A percentile compares a stretch with the other conserved stretches of the same genome.
These are phyloP conservation scores for Drosophila chauvacae DNA, from an alignment of 1,140 invertebrate genomes.

Conservation along the genomic window DNA sequence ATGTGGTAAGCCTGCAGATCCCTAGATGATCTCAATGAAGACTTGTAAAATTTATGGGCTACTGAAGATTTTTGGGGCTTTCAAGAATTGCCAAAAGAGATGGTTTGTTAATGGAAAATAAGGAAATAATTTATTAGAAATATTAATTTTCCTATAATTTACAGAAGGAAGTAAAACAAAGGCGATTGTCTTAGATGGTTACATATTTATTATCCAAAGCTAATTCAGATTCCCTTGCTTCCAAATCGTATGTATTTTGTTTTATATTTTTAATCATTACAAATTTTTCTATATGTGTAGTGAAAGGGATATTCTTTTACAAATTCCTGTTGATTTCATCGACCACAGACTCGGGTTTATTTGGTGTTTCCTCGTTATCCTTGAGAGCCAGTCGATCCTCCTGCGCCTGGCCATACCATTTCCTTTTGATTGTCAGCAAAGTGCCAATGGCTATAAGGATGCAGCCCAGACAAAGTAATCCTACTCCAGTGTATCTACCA, in stretches of 20 bases:
- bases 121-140: not conserved
- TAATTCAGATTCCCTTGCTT: not conserved
- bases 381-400: constrained; percentile 51
- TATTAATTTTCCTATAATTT: not conserved
- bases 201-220: too few species aligned
- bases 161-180: not conserved
- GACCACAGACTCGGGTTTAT: not conserved
- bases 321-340: not conserved
- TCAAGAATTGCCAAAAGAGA: not conserved
- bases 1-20: too few species aligned
- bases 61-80: not conserved
- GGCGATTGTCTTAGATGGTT: too few species aligned
- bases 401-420: constrained; percentile 63
- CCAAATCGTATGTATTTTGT: not conserved
- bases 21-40: too few species aligned
- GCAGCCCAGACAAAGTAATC: constrained; percentile 57
- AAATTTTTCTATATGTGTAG: not conserved
- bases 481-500: constrained; percentile 65
- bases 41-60: too few species aligned
- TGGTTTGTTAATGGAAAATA: not conserved
- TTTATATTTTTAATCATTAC: not conserved
- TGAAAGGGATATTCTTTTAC: too few species aligned
- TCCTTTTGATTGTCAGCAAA: constrained; percentile 55
- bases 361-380: constrained; percentile 19
- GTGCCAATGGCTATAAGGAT: constrained; percentile 53